Evolutionary conservation across 2,888 invertebrate species (phyloP), one percentile per base, ranked within the genome.

Genomic region (Thymelicus acteon): DNA sequence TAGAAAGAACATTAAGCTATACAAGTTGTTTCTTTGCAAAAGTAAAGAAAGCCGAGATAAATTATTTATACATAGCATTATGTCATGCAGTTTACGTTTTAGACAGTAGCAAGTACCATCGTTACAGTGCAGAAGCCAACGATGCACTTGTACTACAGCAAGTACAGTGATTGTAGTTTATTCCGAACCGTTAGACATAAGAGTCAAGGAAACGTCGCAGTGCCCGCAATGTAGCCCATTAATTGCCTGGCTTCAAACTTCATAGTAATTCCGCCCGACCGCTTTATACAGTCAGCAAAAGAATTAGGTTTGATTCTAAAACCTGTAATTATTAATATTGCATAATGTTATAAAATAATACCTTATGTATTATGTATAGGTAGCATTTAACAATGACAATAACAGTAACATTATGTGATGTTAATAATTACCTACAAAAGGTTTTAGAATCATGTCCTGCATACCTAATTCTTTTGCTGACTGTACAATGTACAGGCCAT

Each of bases 161-260:
- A 31, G 2, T 64, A 49, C 63, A 69, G 62, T 60, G 57, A 70
- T 70, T 57, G 63, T 40, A 58, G 69, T 39, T 62, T 47, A 63
- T 58, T 69, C 48, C 31, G 12, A 61, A 69, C 62, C 69, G 69
- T 63, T 69, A 63, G 37, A 61, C 62, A 62, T 37, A 47, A 62
- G 57, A 63, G 69, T 49, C 58, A 63, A 37, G 58, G 63, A 63
- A 64, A 70, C 63, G 69, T 69, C 69, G 58, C 58, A 54, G 44
- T 62, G 0, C 19, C 19, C 19, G 19, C 19, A 19, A 19, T 19
- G 48, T 15, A 65, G 65, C 65, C 54, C 65, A 71, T 71, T 71
- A 71, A 71, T 71, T 65, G 71, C 64, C 71, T 6, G 47, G 64
- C 65, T 65, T 71, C 65, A 65, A 71, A 71, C 71, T 71, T 65